Evolutionary conservation across 2,888 invertebrate genomes (phyloP).

Genomic region (Lasius fuliginosus): DNA sequence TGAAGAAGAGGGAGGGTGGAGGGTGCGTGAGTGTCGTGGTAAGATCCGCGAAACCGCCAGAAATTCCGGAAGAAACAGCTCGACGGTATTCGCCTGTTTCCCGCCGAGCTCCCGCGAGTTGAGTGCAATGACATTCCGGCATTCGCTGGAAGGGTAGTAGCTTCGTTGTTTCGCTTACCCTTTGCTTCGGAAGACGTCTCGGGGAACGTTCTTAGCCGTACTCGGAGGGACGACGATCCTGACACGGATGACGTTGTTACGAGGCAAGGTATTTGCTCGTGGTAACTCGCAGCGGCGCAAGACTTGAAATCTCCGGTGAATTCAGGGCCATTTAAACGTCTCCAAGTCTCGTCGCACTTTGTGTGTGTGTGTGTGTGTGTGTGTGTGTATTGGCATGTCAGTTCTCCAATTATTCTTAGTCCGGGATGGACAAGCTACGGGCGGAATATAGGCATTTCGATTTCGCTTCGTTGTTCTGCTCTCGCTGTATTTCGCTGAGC

Average conservation of each 20-base stretch:
- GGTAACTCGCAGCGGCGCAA: conserved; percentile 27
- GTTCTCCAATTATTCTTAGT: neutral
- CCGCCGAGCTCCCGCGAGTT: conserved; percentile 28
- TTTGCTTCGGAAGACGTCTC: conserved; percentile 29
- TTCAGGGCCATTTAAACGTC: conserved; percentile 36
- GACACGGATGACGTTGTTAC: conserved; percentile 48
- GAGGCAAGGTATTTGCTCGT: conserved; percentile 24
- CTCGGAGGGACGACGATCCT: conserved; percentile 26
- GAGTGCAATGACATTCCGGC: conserved; percentile 59
- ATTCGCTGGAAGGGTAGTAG: neutral
- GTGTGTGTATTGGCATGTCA: neutral
- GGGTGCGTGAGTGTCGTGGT: conserved; percentile 26
- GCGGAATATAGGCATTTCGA: conserved; percentile 37
- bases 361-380: neutral
- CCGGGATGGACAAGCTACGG: conserved; percentile 32
- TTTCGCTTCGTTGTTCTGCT: neutral
- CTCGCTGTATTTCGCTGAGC: conserved; percentile 9
- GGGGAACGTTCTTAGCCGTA: conserved; percentile 34
- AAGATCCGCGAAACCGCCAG: conserved; percentile 38
- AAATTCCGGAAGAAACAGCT: conserved; percentile 59
- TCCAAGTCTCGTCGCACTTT: neutral
- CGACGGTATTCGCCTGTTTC: conserved; percentile 52
- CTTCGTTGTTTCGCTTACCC: conserved; percentile 40
- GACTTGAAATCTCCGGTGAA: conserved; percentile 36
- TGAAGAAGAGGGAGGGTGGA: neutral